Percentiles rank a stretch among this genome's conserved stretches.
These are phyloP conservation scores for Dasysyrphus albostriatus DNA, from an alignment of 2,888 invertebrate genomes.

Conservation along the genomic window DNA sequence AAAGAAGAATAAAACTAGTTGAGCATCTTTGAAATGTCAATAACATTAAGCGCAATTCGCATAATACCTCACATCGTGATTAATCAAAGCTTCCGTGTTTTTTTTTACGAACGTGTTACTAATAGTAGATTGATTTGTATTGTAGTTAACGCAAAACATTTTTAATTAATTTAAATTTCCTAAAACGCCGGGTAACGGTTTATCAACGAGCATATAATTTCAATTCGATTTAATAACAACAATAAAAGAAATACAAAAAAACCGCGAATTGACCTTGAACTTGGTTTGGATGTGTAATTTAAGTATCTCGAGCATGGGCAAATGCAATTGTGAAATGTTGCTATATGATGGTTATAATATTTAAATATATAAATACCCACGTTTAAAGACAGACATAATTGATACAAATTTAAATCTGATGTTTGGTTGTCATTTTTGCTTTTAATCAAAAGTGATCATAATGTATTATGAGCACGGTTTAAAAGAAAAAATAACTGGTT, in stretches of 20 bases:
- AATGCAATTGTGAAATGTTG: conserved; percentile 12
- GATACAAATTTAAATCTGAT: conserved; percentile 15
- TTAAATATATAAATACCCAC: conserved; percentile 3
- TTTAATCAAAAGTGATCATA: conserved; percentile 11
- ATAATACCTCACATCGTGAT: conserved; percentile 15
- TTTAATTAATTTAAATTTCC: neutral
- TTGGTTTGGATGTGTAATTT: conserved; percentile 37
- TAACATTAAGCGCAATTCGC: conserved; percentile 19
- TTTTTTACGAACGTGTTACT: conserved; percentile 18
- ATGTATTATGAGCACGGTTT: neutral
- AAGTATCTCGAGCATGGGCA: neutral
- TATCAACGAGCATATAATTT: conserved; percentile 1
- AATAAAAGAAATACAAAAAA: conserved; percentile 4
- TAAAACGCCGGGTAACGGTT: neutral
- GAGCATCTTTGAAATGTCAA: conserved; percentile 26
- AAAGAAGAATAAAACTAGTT: conserved; percentile 29
- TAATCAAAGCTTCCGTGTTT: conserved; percentile 44
- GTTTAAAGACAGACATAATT: conserved; percentile 10
- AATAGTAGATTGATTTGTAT: conserved; percentile 6
- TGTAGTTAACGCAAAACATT: neutral
- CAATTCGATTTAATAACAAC: neutral
- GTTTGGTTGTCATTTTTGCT: conserved; percentile 10
- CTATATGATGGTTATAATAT: neutral
- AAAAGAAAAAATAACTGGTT: conserved; percentile 9
- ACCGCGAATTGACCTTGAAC: conserved; percentile 43